Evolutionary conservation across 2,888 invertebrate genomes (phyloP).

Genomic region (Drosophila anceps): DNA sequence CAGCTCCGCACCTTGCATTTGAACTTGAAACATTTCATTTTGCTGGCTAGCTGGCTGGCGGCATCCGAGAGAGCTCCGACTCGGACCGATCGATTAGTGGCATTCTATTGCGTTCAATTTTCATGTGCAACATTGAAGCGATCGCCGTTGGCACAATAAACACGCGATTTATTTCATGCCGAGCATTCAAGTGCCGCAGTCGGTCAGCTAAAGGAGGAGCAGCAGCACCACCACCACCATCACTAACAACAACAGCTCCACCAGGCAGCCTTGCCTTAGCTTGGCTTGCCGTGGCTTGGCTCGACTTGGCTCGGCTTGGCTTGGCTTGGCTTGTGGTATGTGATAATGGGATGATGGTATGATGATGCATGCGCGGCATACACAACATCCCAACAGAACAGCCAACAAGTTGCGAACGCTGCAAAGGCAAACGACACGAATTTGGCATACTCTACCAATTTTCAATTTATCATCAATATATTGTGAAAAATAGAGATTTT

Average conservation of each 20-base stretch:
- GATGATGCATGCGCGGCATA: slow-evolving; percentile 82
- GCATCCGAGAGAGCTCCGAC: slow-evolving; percentile 41
- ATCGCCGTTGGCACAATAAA: slow-evolving; percentile 81
- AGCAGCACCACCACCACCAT: slow-evolving; percentile 33
- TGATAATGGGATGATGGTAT: slow-evolving; percentile 83
- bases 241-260: slow-evolving; percentile 28
- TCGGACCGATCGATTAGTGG: slow-evolving; percentile 75
- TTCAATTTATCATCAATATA: no score
- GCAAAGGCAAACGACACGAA: slow-evolving; percentile 1
- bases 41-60: slow-evolving; percentile 67
- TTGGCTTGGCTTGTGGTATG: slow-evolving; percentile 73
- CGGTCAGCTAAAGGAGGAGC: slow-evolving; percentile 73
- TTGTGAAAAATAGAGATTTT: no score
- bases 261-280: slow-evolving; percentile 41
- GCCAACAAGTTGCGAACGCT: slow-evolving; percentile 35
- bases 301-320: slow-evolving; percentile 34
- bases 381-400: slow-evolving; percentile 68
- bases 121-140: slow-evolving; percentile 79
- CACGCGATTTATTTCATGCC: slow-evolving; percentile 82
- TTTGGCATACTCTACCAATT: slow-evolving; percentile 27
- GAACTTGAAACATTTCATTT: slow-evolving; percentile 82
- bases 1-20: slow-evolving; percentile 77
- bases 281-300: slow-evolving; percentile 41
- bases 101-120: slow-evolving; percentile 82
- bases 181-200: slow-evolving; percentile 79